These are phyloP conservation scores for Apus apus DNA, from an alignment of 2,113 vertebrate genomes.

Conservation along the genomic window DNA sequence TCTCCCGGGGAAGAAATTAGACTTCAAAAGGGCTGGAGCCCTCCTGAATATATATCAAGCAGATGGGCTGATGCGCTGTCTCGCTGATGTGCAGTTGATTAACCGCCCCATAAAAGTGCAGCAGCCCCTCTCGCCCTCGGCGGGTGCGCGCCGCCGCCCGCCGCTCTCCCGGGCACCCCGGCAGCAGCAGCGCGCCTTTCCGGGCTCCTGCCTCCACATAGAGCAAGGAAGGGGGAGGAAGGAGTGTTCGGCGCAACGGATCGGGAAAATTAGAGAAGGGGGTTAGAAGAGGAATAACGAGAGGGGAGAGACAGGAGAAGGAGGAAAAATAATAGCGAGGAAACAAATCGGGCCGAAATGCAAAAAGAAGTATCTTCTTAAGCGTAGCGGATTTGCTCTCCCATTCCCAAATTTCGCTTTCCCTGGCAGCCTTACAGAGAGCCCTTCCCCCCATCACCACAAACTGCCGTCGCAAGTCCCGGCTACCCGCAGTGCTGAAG, in stretches of 20 bases:
- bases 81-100: slow-evolving; percentile 52
- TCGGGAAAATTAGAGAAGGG: background rate
- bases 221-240: rapidly evolving
- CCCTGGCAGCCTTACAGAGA: background rate
- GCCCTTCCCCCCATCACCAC: background rate
- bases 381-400: background rate
- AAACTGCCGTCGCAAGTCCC: background rate
- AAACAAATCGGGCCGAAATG: background rate
- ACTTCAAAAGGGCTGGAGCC: slow-evolving; percentile 58
- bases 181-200: background rate
- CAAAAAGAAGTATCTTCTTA: background rate
- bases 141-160: background rate
- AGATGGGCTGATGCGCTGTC: slow-evolving; percentile 67
- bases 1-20: slow-evolving; percentile 70
- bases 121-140: background rate
- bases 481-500: background rate
- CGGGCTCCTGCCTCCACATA: background rate
- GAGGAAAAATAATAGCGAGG: rapidly evolving
- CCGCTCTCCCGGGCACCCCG: background rate
- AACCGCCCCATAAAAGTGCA: slow-evolving; percentile 26
- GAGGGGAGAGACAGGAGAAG: background rate
- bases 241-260: no score
- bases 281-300: background rate
- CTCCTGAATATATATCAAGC: slow-evolving; percentile 65
- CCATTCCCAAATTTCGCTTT: background rate